phyloP scores from a whole-genome alignment of 2,113 vertebrate species.

The Polypterus senegalus region DNA sequence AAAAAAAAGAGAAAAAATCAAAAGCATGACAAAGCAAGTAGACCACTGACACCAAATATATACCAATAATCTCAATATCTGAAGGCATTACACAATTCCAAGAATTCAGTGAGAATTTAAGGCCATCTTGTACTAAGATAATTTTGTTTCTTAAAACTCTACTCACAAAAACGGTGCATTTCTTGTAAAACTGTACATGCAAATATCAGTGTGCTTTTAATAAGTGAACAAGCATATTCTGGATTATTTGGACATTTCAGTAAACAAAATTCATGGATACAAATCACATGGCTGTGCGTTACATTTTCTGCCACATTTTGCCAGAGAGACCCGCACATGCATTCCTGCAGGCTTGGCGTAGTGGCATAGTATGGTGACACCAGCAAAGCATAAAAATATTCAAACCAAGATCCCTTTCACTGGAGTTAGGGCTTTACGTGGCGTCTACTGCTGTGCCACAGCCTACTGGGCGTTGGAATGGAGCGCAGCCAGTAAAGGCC shows the following conservation, averaged over 20 bases:
- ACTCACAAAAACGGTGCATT: constrained; percentile 69
- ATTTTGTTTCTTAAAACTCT: constrained; percentile 56
- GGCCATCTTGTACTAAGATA: constrained; percentile 85
- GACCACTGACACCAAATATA: constrained; percentile 63
- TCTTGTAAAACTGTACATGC: constrained; percentile 90
- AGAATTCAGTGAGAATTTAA: constrained; percentile 89
- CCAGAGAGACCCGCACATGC: constrained; percentile 41
- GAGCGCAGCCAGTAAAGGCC: too few relatives aligned
- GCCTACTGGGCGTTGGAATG: too few relatives aligned
- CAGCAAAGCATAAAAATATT: constrained; percentile 31
- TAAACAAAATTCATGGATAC: constrained; percentile 74
- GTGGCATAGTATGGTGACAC: constrained; percentile 34
- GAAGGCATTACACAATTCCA: constrained; percentile 87
- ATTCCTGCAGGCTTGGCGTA: constrained; percentile 24
- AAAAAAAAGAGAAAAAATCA: constrained; percentile 37
- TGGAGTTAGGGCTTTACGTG: constrained; percentile 22
- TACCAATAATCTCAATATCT: constrained; percentile 52
- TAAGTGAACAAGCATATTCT: constrained; percentile 68
- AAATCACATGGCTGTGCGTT: constrained; percentile 48
- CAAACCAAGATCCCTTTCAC: constrained; percentile 51
- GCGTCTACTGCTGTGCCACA: too few relatives aligned
- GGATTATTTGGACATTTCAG: constrained; percentile 60
- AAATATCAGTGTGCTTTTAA: constrained; percentile 66
- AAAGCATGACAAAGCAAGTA: constrained; percentile 68
- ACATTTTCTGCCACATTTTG: constrained; percentile 34